phyloP scores from a whole-genome alignment of 2,797 vertebrate species.

The Sebastes dallii region DNA sequence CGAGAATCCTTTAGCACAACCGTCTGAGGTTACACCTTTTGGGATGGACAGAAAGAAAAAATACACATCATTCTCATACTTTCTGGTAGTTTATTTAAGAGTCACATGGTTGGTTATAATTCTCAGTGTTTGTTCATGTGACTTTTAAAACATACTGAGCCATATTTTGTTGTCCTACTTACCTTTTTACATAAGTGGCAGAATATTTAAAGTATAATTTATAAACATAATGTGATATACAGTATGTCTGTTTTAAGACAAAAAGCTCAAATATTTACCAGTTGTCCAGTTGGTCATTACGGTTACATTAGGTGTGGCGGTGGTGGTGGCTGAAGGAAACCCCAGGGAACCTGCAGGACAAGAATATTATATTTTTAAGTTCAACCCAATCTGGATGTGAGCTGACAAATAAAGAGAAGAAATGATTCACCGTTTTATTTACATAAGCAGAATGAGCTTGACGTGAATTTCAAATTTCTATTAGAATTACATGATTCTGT shows the following conservation, averaged over 20 bases:
- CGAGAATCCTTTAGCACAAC: rapidly evolving
- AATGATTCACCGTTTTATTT: neutral
- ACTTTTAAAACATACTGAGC: neutral
- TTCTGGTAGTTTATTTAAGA: neutral
- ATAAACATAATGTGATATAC: neutral
- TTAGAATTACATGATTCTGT: neutral
- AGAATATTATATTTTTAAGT: neutral
- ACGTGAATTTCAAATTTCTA: neutral
- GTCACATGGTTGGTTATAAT: neutral
- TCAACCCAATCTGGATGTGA: neutral
- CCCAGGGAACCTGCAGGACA: conserved; percentile 59
- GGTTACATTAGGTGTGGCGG: neutral
- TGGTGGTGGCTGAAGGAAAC: neutral
- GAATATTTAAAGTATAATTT: neutral
- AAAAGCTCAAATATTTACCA: conserved; percentile 19
- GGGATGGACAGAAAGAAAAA: neutral
- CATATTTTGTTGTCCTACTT: neutral
- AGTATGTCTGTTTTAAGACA: neutral
- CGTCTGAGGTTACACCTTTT: neutral
- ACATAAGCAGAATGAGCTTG: neutral
- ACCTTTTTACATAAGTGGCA: too few relatives aligned
- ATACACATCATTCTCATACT: neutral
- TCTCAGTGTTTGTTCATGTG: neutral
- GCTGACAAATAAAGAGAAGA: neutral
- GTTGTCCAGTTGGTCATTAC: neutral